Conservation (phyloP, 2,113 vertebrate species). For the Arvicanthis niloticus region DNA sequence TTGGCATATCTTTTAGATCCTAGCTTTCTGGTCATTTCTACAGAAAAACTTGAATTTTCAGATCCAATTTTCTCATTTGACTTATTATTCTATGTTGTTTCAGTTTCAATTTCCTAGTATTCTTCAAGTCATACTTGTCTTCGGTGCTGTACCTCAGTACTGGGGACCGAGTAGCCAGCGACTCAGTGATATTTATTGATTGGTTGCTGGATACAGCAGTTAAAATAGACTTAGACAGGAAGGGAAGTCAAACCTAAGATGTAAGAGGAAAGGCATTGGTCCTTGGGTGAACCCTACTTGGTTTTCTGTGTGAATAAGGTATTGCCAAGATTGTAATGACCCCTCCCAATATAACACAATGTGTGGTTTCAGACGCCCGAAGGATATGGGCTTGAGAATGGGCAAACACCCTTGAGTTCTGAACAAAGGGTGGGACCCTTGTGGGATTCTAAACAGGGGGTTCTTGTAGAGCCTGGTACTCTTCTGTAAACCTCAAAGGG, state of each 20-base stretch:
- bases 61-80: background rate
- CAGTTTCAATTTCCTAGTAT: background rate
- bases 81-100: background rate
- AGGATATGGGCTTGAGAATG: background rate
- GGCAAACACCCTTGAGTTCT: background rate
- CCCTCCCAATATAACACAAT: background rate
- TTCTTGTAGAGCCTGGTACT: conserved; percentile 1
- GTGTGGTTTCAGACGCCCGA: background rate
- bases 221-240: conserved; percentile 21
- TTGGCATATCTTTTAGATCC: background rate
- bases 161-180: background rate
- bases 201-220: background rate
- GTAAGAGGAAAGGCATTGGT: conserved; percentile 17
- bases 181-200: background rate
- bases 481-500: background rate
- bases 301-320: background rate
- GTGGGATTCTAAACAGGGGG: background rate
- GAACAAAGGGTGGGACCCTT: background rate
- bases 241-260: conserved; percentile 9
- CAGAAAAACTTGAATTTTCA: background rate
- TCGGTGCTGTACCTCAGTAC: background rate
- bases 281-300: background rate
- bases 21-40: background rate
- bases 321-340: background rate
- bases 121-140: background rate